A percentile compares a stretch with the other conserved stretches of the same genome.
These are phyloP conservation scores for Chrysochloris asiatica DNA, from an alignment of 2,113 vertebrate species.

Conservation along the genomic window DNA sequence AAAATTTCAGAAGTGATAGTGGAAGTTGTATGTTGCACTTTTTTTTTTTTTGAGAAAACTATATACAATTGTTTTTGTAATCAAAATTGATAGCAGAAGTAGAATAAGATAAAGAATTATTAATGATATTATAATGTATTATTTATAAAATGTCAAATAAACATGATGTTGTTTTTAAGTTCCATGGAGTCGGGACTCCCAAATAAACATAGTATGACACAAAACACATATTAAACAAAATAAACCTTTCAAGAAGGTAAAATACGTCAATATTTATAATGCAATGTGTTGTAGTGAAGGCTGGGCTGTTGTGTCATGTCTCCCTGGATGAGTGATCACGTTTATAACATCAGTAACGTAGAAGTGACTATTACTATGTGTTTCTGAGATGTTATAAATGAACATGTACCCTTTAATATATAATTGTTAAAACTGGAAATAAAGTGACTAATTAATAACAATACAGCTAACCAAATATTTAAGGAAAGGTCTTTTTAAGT, in stretches of 20 bases:
- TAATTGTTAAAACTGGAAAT: constrained; percentile 42
- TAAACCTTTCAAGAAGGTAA: constrained; percentile 40
- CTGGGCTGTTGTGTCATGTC: neutral
- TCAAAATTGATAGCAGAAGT: constrained; percentile 41
- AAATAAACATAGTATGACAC: constrained; percentile 41
- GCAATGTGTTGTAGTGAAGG: neutral
- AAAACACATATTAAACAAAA: constrained; percentile 50
- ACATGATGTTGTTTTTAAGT: too few relatives aligned
- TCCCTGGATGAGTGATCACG: constrained; percentile 31
- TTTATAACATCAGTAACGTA: constrained; percentile 27
- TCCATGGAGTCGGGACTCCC: too few relatives aligned
- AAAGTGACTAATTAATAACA: constrained; percentile 17
- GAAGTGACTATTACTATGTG: neutral
- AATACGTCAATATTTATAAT: constrained; percentile 38
- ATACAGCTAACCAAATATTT: constrained; percentile 46
- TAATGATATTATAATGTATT: constrained; percentile 25
- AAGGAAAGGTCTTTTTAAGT: constrained; percentile 24
- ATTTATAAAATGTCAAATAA: constrained; percentile 51
- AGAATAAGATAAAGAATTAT: constrained; percentile 40
- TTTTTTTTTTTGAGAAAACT: neutral
- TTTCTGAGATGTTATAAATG: constrained; percentile 43
- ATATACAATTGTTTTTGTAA: neutral
- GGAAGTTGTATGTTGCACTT: neutral
- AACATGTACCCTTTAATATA: neutral
- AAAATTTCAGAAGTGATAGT: constrained; percentile 6